Evolutionary conservation across 35 echinoderm and acorn worm genomes (phyloP).

Genomic region (Acanthaster planci): DNA sequence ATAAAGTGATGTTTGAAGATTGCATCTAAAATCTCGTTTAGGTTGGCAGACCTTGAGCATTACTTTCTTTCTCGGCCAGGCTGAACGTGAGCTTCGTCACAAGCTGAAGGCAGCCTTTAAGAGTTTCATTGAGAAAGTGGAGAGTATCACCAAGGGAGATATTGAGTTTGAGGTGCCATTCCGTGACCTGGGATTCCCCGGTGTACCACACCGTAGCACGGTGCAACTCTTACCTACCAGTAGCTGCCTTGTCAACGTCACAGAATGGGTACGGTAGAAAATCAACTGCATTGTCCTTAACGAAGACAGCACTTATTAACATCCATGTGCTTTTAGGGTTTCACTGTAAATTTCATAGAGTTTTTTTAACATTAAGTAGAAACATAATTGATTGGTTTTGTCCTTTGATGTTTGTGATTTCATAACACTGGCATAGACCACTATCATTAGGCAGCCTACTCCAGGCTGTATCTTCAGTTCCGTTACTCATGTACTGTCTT

Average conservation of each 20-base stretch:
- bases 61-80: constrained; percentile 35
- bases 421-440: too few species aligned
- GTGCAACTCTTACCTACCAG: constrained; percentile 87
- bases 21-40: not conserved
- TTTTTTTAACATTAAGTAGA: too few species aligned
- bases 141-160: constrained; percentile 88
- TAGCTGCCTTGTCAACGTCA: constrained; percentile 89
- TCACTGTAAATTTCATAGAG: too few species aligned
- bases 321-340: too few species aligned
- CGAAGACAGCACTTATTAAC: too few species aligned
- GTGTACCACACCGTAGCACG: constrained; percentile 88
- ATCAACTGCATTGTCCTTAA: too few species aligned
- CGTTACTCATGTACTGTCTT: too few species aligned
- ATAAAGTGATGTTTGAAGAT: too few species aligned
- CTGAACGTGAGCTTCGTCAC: constrained; percentile 89
- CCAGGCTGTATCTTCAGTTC: too few species aligned
- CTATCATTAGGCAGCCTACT: too few species aligned
- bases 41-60: not conserved
- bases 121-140: constrained; percentile 97
- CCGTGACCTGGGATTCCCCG: constrained; percentile 91
- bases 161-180: constrained; percentile 97
- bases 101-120: constrained; percentile 98
- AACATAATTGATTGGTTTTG: too few species aligned
- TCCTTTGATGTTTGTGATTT: too few species aligned
- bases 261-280: constrained; percentile 81